Evolutionary conservation across 2,888 invertebrate genomes (phyloP).

Genomic region (Thyatira batis): DNA sequence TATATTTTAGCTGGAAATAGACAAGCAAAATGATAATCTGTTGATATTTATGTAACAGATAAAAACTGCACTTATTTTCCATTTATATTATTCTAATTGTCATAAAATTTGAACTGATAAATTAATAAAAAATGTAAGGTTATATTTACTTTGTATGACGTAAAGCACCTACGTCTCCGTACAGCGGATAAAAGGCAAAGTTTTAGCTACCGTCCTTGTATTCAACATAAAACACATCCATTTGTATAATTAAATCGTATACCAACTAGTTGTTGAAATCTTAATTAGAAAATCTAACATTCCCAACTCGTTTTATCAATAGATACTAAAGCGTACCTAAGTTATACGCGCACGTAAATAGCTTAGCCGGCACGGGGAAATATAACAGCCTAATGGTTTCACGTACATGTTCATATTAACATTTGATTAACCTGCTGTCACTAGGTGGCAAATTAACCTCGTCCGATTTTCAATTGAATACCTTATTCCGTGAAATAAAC

Average conservation of each 20-base stretch:
- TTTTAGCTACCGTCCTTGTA: neutral
- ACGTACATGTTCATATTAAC: neutral
- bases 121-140: too few species aligned
- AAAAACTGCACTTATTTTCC: too few species aligned
- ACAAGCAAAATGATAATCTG: too few species aligned
- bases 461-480: conserved; percentile 56
- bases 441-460: conserved; percentile 45
- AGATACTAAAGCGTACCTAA: neutral
- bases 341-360: neutral
- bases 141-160: too few species aligned
- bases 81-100: too few species aligned
- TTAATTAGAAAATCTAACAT: neutral
- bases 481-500: conserved; percentile 48
- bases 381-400: conserved; percentile 10
- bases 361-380: conserved; percentile 6
- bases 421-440: conserved; percentile 36
- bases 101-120: too few species aligned
- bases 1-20: too few species aligned
- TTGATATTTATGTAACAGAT: too few species aligned
- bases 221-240: neutral
- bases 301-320: neutral
- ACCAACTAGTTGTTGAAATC: neutral
- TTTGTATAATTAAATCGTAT: neutral
- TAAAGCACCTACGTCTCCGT: conserved; percentile 4
- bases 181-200: neutral